Conservation (phyloP, 2,888 invertebrate genomes). For the Pristionchus arcanus region DNA sequence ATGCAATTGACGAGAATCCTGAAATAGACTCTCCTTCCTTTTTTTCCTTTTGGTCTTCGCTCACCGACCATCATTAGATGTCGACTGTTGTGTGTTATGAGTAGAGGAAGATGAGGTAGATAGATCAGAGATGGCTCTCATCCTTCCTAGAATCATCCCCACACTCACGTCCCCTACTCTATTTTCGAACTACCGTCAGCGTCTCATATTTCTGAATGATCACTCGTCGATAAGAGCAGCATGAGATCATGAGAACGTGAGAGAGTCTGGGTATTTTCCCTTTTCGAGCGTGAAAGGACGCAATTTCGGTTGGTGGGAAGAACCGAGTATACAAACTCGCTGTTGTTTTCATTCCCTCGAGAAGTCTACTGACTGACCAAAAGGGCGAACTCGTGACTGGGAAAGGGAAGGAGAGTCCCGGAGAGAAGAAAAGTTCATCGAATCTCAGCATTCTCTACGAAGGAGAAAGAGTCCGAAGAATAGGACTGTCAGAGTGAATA, state of each 20-base stretch:
- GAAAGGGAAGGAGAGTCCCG: not conserved
- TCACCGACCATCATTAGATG: not conserved
- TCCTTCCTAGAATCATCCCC: not conserved
- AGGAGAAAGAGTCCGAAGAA: not conserved
- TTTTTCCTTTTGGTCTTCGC: not conserved
- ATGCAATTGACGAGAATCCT: not conserved
- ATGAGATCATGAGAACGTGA: too few relatives aligned
- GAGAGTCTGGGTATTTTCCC: not conserved
- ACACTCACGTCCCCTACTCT: not conserved
- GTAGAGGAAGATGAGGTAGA: not conserved
- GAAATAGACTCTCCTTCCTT: not conserved
- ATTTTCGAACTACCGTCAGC: too few relatives aligned
- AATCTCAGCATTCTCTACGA: not conserved
- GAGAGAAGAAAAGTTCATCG: not conserved
- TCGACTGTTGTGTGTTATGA: not conserved
- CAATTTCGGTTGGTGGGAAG: slow-evolving; percentile 18
- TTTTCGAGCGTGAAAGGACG: not conserved
- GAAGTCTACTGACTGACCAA: not conserved
- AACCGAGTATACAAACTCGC: not conserved
- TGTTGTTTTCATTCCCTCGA: not conserved
- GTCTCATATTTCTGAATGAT: too few relatives aligned
- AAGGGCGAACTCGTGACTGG: slow-evolving; percentile 5
- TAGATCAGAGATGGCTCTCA: not conserved
- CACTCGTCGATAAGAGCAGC: too few relatives aligned
- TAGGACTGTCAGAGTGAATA: too few relatives aligned